These are phyloP conservation scores for Sesia bembeciformis DNA, from an alignment of 2,888 invertebrate species.

Conservation along the genomic window DNA sequence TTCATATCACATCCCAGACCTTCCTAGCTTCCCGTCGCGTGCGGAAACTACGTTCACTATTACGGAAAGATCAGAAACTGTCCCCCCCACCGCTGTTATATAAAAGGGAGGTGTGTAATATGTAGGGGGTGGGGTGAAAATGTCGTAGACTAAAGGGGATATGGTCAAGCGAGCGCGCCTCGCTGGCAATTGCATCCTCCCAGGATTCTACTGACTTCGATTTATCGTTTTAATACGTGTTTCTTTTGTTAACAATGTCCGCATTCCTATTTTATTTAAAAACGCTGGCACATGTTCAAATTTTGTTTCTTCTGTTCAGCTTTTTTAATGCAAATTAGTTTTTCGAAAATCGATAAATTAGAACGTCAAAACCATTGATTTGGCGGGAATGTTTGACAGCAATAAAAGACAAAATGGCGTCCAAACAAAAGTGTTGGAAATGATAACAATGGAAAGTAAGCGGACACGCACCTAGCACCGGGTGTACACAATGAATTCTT, in stretches of 20 bases:
- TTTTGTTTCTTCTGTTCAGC: constrained; percentile 4
- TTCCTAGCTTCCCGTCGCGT: constrained; percentile 23
- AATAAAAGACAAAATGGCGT: not conserved
- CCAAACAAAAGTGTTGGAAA: not conserved
- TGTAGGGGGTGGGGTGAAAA: constrained; percentile 17
- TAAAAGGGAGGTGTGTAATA: constrained; percentile 8
- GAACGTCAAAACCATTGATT: not conserved
- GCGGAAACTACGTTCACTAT: constrained; percentile 16
- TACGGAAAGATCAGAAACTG: constrained; percentile 19
- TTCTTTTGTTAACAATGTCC: constrained; percentile 26
- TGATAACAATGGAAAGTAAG: constrained; percentile 19
- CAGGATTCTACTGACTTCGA: constrained; percentile 33
- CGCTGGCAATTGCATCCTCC: constrained; percentile 18
- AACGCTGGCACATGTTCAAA: not conserved
- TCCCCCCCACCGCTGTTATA: constrained; percentile 25
- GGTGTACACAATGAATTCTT: constrained; percentile 5
- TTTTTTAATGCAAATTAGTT: constrained; percentile 9
- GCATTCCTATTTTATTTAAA: constrained; percentile 24
- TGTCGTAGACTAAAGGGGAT: constrained; percentile 28
- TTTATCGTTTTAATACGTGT: constrained; percentile 44
- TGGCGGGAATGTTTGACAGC: not conserved
- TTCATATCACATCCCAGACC: constrained; percentile 16
- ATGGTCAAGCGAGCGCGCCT: constrained; percentile 36
- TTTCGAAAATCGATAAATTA: not conserved
- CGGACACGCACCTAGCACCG: constrained; percentile 49